These are phyloP conservation scores for Corydoras maculifer DNA, from an alignment of 2,113 vertebrate species.

Conservation along the genomic window DNA sequence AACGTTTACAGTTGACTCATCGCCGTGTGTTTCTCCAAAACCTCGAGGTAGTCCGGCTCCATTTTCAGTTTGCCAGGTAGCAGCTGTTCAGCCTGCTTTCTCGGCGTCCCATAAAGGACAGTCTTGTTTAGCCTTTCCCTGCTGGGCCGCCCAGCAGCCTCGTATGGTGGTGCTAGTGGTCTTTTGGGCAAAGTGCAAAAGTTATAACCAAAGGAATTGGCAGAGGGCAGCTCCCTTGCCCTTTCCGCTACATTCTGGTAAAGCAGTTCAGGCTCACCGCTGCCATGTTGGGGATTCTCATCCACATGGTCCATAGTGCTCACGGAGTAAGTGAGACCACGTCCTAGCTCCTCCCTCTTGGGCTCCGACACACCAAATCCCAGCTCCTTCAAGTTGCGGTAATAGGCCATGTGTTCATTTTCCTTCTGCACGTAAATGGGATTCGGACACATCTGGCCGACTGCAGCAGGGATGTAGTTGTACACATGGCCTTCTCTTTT, in stretches of 20 bases:
- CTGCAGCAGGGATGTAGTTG: constrained; percentile 87
- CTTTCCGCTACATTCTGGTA: constrained; percentile 92
- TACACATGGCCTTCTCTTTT: constrained; percentile 89
- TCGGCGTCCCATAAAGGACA: constrained; percentile 90
- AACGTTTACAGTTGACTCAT: constrained; percentile 87
- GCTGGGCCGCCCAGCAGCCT: constrained; percentile 79
- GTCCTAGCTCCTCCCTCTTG: constrained; percentile 74
- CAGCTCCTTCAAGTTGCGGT: constrained; percentile 87
- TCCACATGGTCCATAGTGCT: constrained; percentile 85
- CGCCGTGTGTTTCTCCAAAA: constrained; percentile 98
- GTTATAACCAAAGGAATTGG: constrained; percentile 83
- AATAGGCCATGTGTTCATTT: constrained; percentile 83
- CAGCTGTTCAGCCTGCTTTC: constrained; percentile 86
- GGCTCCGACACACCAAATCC: constrained; percentile 76
- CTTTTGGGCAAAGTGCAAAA: constrained; percentile 98
- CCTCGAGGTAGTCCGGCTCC: constrained; percentile 98
- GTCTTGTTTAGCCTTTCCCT: constrained; percentile 92
- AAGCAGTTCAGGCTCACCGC: constrained; percentile 78
- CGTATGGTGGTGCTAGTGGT: constrained; percentile 83
- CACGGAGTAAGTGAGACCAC: constrained; percentile 81
- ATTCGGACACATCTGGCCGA: constrained; percentile 97
- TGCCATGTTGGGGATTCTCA: constrained; percentile 64
- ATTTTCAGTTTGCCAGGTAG: constrained; percentile 88
- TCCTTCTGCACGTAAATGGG: constrained; percentile 98
- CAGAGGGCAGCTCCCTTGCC: constrained; percentile 79